phyloP scores from a whole-genome alignment of 64 coral and sea anemone genomes.

The Trachythela sp. region DNA sequence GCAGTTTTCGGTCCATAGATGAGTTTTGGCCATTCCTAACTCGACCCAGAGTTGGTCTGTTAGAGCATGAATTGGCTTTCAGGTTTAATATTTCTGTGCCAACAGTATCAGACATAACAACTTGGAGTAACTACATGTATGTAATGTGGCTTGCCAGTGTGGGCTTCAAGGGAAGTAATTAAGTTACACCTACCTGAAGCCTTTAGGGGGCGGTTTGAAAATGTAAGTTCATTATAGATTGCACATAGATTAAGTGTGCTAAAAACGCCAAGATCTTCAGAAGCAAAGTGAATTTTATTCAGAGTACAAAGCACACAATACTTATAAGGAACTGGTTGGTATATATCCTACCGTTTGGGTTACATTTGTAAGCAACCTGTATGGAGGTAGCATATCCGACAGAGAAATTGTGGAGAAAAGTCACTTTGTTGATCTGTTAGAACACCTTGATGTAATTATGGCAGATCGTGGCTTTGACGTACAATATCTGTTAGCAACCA shows the following conservation, averaged over 20 bases:
- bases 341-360: conserved; percentile 57
- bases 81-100: conserved; percentile 27
- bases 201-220: conserved; percentile 48
- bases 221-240: conserved; percentile 46
- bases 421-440: conserved; percentile 52
- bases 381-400: conserved; percentile 64
- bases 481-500: conserved; percentile 47
- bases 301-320: conserved; percentile 56
- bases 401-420: conserved; percentile 64
- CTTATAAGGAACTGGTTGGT: conserved; percentile 51
- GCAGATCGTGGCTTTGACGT: conserved; percentile 61
- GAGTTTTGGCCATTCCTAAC: conserved; percentile 34
- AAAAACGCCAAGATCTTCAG: conserved; percentile 35
- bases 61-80: conserved; percentile 21
- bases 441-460: conserved; percentile 46
- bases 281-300: conserved; percentile 64
- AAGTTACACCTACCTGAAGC: conserved; percentile 43
- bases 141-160: conserved; percentile 14
- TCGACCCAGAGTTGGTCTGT: conserved; percentile 34
- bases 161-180: conserved; percentile 41
- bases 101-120: conserved; percentile 31
- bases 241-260: conserved; percentile 46
- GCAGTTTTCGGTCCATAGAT: conserved; percentile 24
- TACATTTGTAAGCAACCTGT: conserved; percentile 59
- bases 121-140: conserved; percentile 32